Evolutionary conservation across 2,888 invertebrate species (phyloP), one percentile per base, ranked within the genome.

Genomic region (Vannuccia rotundouncinata): DNA sequence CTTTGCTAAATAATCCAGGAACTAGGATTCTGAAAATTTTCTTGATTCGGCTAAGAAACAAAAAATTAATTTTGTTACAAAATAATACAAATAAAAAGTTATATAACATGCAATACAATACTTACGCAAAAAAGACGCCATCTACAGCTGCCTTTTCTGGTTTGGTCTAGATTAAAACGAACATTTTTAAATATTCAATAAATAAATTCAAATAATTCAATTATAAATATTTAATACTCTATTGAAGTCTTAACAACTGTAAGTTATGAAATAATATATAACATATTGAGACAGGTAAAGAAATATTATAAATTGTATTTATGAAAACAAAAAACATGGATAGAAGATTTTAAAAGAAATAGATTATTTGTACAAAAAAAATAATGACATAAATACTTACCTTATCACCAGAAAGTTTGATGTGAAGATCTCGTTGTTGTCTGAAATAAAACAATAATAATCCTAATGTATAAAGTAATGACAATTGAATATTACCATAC

Each of bases 1-100:
- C 95, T 81, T 92, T 89, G 13, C 92, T 91, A 88, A 92, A 91
- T 84, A 93, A 87, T 74, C 93, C 92, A 1, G 95, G 95, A 81
- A 95, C 90, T 84, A 93, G 90, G 82, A 94, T 92, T 78, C 86
- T 86, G 78, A 89, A 82, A 76, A 89, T 87, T 60, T 81, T 84
- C 30, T 82, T 74, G 82, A 87, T 80, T 25, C 86, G 84, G 78
- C 86, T 86, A 83, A 59, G 84, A 83, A 81, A 77, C 10, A 27
- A 13, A 22, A n/a, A n/a, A n/a, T n/a, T n/a, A n/a, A n/a, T n/a
- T n/a, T n/a, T n/a, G n/a, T n/a, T n/a, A n/a, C n/a, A n/a, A n/a
- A 5, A 73, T 73, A 27, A 5, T 73, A 73, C 5, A 27, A 13
- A 10, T 13, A 5, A 73, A 73, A 73, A 22, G 22, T n/a, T 73